These are phyloP conservation scores for Zhuqinia jingwanae DNA, from an alignment of 2,888 invertebrate genomes.

Conservation along the genomic window DNA sequence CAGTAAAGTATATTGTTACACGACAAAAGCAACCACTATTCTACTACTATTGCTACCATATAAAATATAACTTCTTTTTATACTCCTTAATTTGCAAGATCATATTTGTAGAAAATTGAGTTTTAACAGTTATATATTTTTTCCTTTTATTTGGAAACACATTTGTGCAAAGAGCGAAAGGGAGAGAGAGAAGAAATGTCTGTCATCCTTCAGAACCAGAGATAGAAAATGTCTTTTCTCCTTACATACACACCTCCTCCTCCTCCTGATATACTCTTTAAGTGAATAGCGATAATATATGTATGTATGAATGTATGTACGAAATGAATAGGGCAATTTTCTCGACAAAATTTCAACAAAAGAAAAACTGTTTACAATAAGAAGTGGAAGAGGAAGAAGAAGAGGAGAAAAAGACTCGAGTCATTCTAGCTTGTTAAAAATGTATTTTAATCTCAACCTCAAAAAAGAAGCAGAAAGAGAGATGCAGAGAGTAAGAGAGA, in stretches of 20 bases:
- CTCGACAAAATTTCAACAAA: slow-evolving; percentile 65
- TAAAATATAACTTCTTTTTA: slow-evolving; percentile 1
- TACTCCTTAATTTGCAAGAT: slow-evolving; percentile 60
- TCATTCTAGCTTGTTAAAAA: slow-evolving; percentile 66
- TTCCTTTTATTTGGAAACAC: slow-evolving; percentile 23
- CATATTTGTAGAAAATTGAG: slow-evolving; percentile 68
- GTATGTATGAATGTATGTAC: slow-evolving; percentile 35
- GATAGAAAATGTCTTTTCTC: slow-evolving; percentile 68
- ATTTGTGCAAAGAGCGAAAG: slow-evolving; percentile 9
- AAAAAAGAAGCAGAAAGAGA: background rate
- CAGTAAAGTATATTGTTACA: background rate
- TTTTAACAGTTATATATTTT: slow-evolving; percentile 67
- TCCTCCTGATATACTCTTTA: slow-evolving; percentile 12
- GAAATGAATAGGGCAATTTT: slow-evolving; percentile 70
- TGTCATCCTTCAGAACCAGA: slow-evolving; percentile 71
- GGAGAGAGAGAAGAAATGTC: no score
- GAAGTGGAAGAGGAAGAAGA: slow-evolving; percentile 32
- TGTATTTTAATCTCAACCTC: slow-evolving; percentile 63
- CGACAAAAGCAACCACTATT: no score
- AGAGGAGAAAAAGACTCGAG: slow-evolving; percentile 57
- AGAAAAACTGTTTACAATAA: slow-evolving; percentile 68
- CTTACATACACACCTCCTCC: background rate
- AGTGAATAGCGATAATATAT: slow-evolving; percentile 16
- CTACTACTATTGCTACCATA: background rate
- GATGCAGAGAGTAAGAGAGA: background rate